Base-by-base conservation (phyloP, 2,888 invertebrate genomes). In the Harpagoxenus sublaevis region DNA sequence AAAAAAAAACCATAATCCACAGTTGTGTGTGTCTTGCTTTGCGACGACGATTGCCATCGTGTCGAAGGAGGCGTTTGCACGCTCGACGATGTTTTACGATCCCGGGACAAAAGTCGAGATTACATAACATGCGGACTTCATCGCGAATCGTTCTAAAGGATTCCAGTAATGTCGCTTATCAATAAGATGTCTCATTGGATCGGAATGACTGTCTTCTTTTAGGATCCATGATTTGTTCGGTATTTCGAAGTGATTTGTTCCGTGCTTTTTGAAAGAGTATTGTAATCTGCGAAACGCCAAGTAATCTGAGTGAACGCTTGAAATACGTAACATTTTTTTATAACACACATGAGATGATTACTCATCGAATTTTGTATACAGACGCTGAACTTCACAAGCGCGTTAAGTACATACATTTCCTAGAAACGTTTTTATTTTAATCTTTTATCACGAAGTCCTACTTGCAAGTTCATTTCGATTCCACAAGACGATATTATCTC, bases 1-100 rank as follows among this genome's bases (percentile, higher is more conserved):
- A 94, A 93, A 60, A 70, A 63, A 55, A 92, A 84, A 90, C 75
- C 70, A 83, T 78, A 84, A 86, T 60, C 75, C 75, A 86, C 86
- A 86, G 84, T 81, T 89, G 83, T 82, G 83, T 82, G 42, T 82
- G 42, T 87, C 75, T 85, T 89, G 84, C 85, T 86, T 85, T 84
- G 71, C 83, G 73, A 63, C 75, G 63, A 66, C 65, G 62, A 62
- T 79, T 68, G 42, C 48, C 55, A 73, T 66, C 62, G 85, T 57
- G 35, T 28, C 51, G 23, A 23, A 39, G 39, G n/a, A 48, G 31
- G 31, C 48, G 15, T 60, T 84, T 62, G 31, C 53, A 28, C 15
- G 55, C 31, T 48, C 63, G 28, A 35, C n/a, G n/a, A 74, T 53
- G 77, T 70, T 31, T 55, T 31, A 31, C 68, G 51, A 71, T 71